Evolutionary conservation across 2,113 vertebrate genomes (phyloP).

Genomic region (Perccottus glenii): DNA sequence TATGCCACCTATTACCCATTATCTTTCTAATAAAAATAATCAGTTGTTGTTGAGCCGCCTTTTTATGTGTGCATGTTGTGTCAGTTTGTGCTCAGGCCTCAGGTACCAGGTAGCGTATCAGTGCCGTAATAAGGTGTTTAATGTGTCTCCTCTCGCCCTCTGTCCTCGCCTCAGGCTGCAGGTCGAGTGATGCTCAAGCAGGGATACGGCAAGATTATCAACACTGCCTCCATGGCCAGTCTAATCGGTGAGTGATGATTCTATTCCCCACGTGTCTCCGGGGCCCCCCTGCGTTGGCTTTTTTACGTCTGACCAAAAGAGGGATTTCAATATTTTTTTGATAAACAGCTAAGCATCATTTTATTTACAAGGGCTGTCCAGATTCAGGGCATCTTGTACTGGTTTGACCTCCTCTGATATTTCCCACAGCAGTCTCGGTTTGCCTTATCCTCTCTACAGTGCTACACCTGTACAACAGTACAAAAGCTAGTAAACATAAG

Average conservation of each 20-base stretch:
- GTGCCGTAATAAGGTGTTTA: slow-evolving; percentile 74
- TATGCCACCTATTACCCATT: too few species aligned
- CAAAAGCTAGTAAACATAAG: too few species aligned
- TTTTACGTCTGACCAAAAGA: slow-evolving; percentile 51
- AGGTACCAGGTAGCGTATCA: slow-evolving; percentile 74
- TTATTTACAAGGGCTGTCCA: too few species aligned
- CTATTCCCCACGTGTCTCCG: slow-evolving; percentile 44
- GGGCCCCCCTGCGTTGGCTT: slow-evolving; percentile 60
- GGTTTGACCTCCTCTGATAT: too few species aligned
- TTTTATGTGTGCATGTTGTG: not conserved
- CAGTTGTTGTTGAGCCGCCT: slow-evolving; percentile 2
- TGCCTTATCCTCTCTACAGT: too few species aligned
- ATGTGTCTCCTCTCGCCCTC: slow-evolving; percentile 79
- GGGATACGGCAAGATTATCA: slow-evolving; percentile 96
- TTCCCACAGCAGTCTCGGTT: too few species aligned
- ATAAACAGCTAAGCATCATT: slow-evolving; percentile 11
- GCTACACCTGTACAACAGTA: too few species aligned
- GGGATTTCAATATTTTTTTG: slow-evolving; percentile 36
- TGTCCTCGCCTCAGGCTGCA: slow-evolving; percentile 89
- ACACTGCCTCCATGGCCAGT: slow-evolving; percentile 93
- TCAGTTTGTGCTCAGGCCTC: slow-evolving; percentile 78
- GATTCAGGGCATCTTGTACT: too few species aligned
- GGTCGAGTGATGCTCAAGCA: slow-evolving; percentile 93
- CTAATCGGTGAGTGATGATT: slow-evolving; percentile 95
- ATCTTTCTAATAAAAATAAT: not conserved